Base-by-base conservation (phyloP, 2,113 vertebrate genomes). In the Oryzias curvinotus region DNA sequence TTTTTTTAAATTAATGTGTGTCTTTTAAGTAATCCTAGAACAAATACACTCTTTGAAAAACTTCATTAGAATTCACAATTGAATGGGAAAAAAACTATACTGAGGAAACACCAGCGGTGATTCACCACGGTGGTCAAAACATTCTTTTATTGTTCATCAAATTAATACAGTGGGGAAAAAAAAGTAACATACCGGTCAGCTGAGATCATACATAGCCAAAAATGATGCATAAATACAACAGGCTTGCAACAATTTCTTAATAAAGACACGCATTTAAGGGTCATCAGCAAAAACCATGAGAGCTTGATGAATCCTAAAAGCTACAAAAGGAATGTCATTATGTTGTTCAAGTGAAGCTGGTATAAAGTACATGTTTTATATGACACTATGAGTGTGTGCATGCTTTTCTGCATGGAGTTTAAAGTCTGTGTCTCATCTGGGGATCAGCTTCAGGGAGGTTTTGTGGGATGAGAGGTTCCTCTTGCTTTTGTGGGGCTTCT, bases 351-450 rank as follows among this genome's bases (percentile, higher is more conserved):
- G 62, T 77, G 52, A 64, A 60, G 36, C 36, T 58, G 30, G 26
- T 61, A 36, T 62, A 66, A 26, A 41, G 55, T 79, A 65, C 41
- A 16, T 56, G 43, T 62, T 58, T 73, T 26, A 43, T 42, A 46
- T 1, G 23, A 47, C 51, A 28, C 52, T 66, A 62, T 71, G 52
- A 68, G 60, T 61, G 28, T 55, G 7, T 67, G 50, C 45, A 43
- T 54, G 15, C 52, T 42, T 46, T 42, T 52, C 25, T 44, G 45
- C 69, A 55, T 57, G 54, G 15, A 14, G 5, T 64, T 30, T 70
- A 8, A 61, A 49, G 72, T 81, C 57, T 58, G 1, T 72, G 61
- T 60, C 84, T 93, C 88, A 93, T 92, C 92, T 92, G 4, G 92
- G 92, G 17, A 90, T 91, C 1, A 88, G 88, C 58, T 91, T 92